Conservation (phyloP, 2,113 vertebrate genomes). For the Cephalopterus ornatus region DNA sequence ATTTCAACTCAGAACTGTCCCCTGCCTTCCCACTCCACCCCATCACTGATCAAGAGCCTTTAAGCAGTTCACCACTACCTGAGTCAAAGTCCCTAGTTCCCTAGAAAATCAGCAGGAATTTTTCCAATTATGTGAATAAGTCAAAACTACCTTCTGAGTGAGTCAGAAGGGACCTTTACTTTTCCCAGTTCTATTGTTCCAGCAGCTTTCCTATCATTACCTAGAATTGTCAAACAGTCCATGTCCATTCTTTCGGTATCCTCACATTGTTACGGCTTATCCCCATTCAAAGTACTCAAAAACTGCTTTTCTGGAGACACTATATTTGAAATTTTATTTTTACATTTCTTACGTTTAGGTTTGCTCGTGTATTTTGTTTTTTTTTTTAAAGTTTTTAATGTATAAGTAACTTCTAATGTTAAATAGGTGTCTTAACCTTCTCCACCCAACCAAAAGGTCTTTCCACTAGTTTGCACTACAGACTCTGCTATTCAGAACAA, state of each 20-base stretch:
- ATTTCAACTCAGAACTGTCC: neutral
- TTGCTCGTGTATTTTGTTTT: neutral
- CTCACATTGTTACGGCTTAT: neutral
- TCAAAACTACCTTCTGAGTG: neutral
- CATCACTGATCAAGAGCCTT: neutral
- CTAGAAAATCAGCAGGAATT: neutral
- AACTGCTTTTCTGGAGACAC: neutral
- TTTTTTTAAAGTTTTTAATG: neutral
- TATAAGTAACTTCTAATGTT: neutral
- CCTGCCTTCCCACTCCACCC: neutral
- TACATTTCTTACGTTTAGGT: neutral
- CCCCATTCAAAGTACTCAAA: neutral
- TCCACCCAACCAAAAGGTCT: neutral
- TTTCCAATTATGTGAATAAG: neutral
- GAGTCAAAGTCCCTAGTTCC: neutral
- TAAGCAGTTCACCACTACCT: neutral
- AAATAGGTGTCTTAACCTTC: neutral
- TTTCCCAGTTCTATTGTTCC: neutral
- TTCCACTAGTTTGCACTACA: neutral
- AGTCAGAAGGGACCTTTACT: neutral
- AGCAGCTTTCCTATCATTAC: neutral
- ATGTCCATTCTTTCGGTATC: neutral
- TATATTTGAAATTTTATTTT: neutral
- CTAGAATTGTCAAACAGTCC: neutral
- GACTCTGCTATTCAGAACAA: neutral